Evolutionary conservation across 1,140 invertebrate genomes (phyloP), one percentile per base, ranked within the genome.

Genomic region (Drosophila funebris): DNA sequence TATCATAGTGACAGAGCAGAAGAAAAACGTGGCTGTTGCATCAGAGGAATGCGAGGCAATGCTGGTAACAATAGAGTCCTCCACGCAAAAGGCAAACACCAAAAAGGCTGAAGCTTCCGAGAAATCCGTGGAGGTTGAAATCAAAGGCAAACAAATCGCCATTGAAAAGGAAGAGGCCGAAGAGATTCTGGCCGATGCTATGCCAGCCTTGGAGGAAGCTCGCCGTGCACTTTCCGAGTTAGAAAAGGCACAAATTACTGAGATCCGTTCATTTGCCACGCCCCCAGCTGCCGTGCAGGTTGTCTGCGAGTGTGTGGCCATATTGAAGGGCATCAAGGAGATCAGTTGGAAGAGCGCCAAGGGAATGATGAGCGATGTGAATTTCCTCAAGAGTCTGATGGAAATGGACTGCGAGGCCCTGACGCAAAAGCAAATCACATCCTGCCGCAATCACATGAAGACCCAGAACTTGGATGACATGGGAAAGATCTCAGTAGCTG

Each of bases 291-390:
- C 96, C 33, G 97, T 98, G 13, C 97, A 97, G 92, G 93, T 95
- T 1, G 95, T 98, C 0, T 97, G 96, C 80, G 97, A 98, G 90
- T 97, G 96, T 79, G 95, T 98, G 18, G 96, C 96, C 0, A 96
- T 98, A 53, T 93, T 98, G 14, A 94, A 95, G 72, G 96, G 96
- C 1, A 93, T 95, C 7, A 96, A 96, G 73, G 97, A 98, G 46
- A 94, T 98, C 0, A 96, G 94, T 36, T 98, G 97, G 97, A 98
- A 98, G 92, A 94, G 94, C 9, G 97, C 96, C 0, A 97, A 97
- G 87, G 96, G 94, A 9, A 96, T 98, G 94, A 97, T 98, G 97
- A 94, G 96, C 0, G 97, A 98, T 90, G 95, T 96, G 0, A 96
- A 95, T 90, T 98, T 98, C 90, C 88, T 98, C 2, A 93, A 94